Evolutionary conservation across 2,113 vertebrate species (phyloP), one percentile per base, ranked within the genome.

Genomic region (Festucalex cinctus): DNA sequence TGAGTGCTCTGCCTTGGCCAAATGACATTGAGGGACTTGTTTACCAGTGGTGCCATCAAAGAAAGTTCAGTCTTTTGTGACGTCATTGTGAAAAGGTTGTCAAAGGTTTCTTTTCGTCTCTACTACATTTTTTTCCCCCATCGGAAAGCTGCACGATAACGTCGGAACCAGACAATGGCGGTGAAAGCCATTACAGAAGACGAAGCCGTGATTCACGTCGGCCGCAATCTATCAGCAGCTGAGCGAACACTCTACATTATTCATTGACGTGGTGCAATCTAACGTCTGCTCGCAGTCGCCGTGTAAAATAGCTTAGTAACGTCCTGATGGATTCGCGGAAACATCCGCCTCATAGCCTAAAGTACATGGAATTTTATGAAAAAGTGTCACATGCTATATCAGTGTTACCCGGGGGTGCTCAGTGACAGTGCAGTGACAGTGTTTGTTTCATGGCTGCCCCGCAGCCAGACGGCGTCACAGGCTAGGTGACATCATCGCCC

Each of bases 201-300:
- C 67, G 35, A 32, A 71, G 68, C 53, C 43, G 73, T 83, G 82
- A 86, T 84, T 86, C 78, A 78, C 81, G 78, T 71, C 54, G 6
- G 58, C 61, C 71, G 69, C 51, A 78, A 75, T 36, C 59, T 80
- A 76, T 82, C 58, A 63, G 67, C 61, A 75, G 68, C 72, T 28
- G 80, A 80, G 84, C 70, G 69, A 68, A 75, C 72, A 41, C 36
- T 70, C 63, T 86, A 17, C 70, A 85, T 86, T 78, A 81, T 84
- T 85, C 73, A 86, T 70, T 7, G 54, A 57, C 26, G 14, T 16
- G 26, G 54, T 6, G 54, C 26, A 32, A 57, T 32, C 54, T 57
- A 57, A 57, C 54, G 54, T 57, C 26, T 32, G 54, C 26, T 57
- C 26, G 14, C 54, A 0, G 54, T 57, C 54, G 14, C 28, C 13